Conservation (phyloP, 2,113 vertebrate genomes). For the Petrocephalus zakoni region DNA sequence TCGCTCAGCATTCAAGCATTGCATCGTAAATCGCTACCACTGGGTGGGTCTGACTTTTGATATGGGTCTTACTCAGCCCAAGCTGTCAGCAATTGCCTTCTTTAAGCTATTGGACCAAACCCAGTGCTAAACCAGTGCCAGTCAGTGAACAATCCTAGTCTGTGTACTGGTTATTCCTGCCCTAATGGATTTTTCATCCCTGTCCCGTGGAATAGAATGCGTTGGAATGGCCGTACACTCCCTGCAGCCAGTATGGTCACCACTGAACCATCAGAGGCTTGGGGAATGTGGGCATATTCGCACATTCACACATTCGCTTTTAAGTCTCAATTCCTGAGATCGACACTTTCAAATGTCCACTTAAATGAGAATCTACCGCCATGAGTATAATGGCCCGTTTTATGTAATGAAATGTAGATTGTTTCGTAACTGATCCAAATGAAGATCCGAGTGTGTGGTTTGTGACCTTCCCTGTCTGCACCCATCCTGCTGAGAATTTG, state of each 20-base stretch:
- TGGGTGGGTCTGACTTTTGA: conserved; percentile 22
- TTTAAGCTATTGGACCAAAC: conserved; percentile 16
- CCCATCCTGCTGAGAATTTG: not conserved
- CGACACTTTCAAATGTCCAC: not conserved
- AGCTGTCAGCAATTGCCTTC: conserved; percentile 14
- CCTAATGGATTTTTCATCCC: conserved; percentile 13
- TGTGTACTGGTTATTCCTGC: conserved; percentile 14
- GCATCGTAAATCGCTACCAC: not conserved
- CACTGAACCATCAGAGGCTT: not conserved
- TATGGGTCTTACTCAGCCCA: conserved; percentile 14
- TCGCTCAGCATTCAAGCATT: not conserved
- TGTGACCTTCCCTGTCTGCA: not conserved
- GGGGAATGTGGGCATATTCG: not conserved
- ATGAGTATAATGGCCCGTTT: not conserved
- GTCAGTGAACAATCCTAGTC: conserved; percentile 22
- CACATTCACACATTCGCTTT: not conserved
- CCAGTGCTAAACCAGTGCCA: conserved; percentile 12
- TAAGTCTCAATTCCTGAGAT: not conserved
- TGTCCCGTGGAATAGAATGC: not conserved
- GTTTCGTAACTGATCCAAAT: not conserved
- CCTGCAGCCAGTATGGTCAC: not conserved
- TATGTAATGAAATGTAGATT: not conserved
- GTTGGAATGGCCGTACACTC: not conserved
- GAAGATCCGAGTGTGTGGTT: not conserved
- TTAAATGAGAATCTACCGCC: not conserved